Conservation (phyloP, 2,888 invertebrate species). For the Acleris sparsana region DNA sequence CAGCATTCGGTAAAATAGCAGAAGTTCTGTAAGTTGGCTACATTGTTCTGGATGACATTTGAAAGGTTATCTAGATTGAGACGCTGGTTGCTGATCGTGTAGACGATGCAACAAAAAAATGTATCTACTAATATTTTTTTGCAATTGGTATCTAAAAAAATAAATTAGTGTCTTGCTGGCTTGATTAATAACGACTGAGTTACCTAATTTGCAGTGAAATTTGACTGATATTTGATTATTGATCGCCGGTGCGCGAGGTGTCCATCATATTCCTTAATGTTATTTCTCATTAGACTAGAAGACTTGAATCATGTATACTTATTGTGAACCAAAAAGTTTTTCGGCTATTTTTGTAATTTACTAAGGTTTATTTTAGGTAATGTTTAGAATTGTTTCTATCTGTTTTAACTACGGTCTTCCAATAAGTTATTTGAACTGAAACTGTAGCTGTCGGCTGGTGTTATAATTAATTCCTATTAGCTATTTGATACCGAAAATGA, state of each 20-base stretch:
- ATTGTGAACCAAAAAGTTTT: conserved; percentile 70
- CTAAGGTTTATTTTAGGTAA: conserved; percentile 42
- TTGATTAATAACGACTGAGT: conserved; percentile 45
- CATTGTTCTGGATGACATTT: no score
- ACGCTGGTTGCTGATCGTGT: no score
- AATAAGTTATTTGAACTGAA: background rate
- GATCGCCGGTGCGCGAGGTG: conserved; percentile 48
- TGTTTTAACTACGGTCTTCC: conserved; percentile 23
- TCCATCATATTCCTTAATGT: conserved; percentile 57
- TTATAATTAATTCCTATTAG: conserved; percentile 1
- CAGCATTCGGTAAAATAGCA: no score
- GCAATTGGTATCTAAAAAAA: no score
- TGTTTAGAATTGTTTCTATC: conserved; percentile 9
- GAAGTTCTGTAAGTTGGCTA: no score
- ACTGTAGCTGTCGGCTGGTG: background rate
- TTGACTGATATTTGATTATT: conserved; percentile 61
- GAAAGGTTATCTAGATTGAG: no score
- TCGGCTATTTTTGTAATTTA: conserved; percentile 66
- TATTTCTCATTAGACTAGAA: conserved; percentile 56
- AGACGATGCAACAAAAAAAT: no score
- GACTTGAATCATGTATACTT: conserved; percentile 45
- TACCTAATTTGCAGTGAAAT: conserved; percentile 63
- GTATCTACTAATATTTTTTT: no score
- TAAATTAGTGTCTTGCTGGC: conserved; percentile 41
- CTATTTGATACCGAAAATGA: conserved; percentile 5